Percentiles rank a stretch among this genome's conserved stretches.
Evolutionary conservation across 1,140 invertebrate species (phyloP).

Genomic region (Geopemphigus sp.): DNA sequence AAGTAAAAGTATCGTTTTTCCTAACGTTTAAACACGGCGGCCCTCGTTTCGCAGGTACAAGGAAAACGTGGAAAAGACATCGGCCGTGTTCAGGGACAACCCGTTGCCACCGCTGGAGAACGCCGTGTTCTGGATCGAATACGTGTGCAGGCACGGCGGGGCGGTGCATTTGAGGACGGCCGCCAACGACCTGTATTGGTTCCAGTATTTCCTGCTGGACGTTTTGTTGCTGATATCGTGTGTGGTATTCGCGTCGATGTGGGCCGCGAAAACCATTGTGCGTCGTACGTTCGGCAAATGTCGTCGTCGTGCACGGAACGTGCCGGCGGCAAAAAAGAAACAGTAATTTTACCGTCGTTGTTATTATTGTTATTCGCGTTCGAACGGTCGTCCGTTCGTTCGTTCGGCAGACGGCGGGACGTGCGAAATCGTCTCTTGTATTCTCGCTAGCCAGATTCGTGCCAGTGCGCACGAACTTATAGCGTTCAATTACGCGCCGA

Average conservation of each 20-base stretch:
- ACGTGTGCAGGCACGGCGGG: constrained; percentile 59
- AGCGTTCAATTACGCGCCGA: too few species aligned
- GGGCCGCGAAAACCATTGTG: background rate
- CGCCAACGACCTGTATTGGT: constrained; percentile 47
- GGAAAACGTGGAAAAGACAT: constrained; percentile 55
- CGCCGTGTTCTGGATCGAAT: constrained; percentile 63
- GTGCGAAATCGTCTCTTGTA: too few species aligned
- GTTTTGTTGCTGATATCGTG: constrained; percentile 28
- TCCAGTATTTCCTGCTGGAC: constrained; percentile 51
- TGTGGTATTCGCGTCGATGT: background rate
- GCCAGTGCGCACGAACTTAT: too few species aligned
- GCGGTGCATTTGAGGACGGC: constrained; percentile 54
- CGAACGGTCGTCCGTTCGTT: too few species aligned
- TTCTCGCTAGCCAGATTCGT: too few species aligned
- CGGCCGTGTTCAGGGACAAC: constrained; percentile 57
- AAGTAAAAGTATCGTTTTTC: too few species aligned
- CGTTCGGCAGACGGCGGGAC: too few species aligned
- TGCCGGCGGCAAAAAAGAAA: background rate
- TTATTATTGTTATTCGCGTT: too few species aligned
- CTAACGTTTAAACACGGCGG: too few species aligned
- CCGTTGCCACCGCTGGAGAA: constrained; percentile 54
- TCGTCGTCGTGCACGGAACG: background rate
- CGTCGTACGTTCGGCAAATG: background rate
- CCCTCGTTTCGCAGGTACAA: constrained; percentile 52
- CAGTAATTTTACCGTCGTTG: background rate